Conservation (phyloP, 2,888 invertebrate genomes). For the Argyresthia goedartella region DNA sequence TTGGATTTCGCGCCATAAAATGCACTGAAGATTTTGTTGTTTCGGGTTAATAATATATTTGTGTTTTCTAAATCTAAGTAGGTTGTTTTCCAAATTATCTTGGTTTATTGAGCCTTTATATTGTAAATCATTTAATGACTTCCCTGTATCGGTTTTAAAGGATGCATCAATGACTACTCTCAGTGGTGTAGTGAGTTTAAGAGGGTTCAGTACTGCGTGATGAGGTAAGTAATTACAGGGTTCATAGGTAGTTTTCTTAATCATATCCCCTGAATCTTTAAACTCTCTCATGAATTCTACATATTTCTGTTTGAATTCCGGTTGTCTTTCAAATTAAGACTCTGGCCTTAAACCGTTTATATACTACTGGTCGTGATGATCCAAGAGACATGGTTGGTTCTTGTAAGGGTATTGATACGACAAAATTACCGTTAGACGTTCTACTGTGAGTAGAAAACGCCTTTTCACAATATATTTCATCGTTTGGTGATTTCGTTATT, state of each 20-base stretch:
- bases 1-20: constrained; percentile 21
- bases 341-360: not conserved
- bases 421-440: not conserved
- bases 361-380: not conserved
- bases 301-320: constrained; percentile 1
- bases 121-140: not conserved
- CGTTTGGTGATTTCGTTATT: not conserved
- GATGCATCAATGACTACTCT: constrained; percentile 14
- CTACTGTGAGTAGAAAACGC: not conserved
- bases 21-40: constrained; percentile 23
- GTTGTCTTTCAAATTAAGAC: not conserved
- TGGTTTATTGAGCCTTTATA: constrained; percentile 9
- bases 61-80: constrained; percentile 22
- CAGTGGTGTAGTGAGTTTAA: constrained; percentile 9
- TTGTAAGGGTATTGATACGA: not conserved
- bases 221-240: not conserved
- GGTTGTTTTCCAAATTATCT: constrained; percentile 20
- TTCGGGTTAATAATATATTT: constrained; percentile 16
- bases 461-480: not conserved
- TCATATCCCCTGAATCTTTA: constrained; percentile 6
- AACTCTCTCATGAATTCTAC: constrained; percentile 7
- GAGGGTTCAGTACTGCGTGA: not conserved
- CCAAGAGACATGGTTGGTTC: not conserved
- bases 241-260: not conserved
- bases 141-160: constrained; percentile 3